Conservation (phyloP, 2,113 vertebrate genomes). For the Ailurus styani region DNA sequence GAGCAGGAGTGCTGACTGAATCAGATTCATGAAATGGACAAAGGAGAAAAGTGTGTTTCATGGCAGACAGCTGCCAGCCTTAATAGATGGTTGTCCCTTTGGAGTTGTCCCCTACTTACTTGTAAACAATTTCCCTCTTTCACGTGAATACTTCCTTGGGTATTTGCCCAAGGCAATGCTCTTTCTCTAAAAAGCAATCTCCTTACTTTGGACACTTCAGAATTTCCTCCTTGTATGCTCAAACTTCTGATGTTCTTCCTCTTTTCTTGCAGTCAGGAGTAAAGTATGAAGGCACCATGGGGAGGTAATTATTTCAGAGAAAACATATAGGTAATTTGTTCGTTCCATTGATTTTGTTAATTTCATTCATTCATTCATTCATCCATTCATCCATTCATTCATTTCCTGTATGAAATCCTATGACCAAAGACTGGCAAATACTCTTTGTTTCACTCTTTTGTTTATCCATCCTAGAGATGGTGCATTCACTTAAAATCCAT, state of each 20-base stretch:
- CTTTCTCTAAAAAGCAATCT: background rate
- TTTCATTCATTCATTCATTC: background rate
- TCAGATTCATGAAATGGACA: constrained; percentile 64
- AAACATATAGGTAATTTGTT: background rate
- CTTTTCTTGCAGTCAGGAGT: background rate
- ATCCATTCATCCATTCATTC: background rate
- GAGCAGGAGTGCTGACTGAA: constrained; percentile 72
- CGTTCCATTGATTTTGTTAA: background rate
- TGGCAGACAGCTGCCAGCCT: constrained; percentile 53
- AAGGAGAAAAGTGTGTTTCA: constrained; percentile 36
- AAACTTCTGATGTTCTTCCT: background rate
- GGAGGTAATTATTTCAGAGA: background rate
- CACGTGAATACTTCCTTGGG: background rate
- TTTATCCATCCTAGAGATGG: background rate
- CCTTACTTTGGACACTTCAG: background rate
- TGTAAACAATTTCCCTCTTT: background rate
- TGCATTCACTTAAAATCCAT: background rate
- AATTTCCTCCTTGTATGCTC: background rate
- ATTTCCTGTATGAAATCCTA: background rate
- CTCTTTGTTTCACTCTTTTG: background rate
- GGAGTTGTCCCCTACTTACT: background rate
- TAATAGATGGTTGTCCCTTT: background rate
- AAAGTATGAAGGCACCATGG: background rate
- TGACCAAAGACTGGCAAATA: background rate
- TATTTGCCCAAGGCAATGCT: background rate